phyloP scores from a whole-genome alignment of 2,113 vertebrate species.

The Pituophis catenifer region DNA sequence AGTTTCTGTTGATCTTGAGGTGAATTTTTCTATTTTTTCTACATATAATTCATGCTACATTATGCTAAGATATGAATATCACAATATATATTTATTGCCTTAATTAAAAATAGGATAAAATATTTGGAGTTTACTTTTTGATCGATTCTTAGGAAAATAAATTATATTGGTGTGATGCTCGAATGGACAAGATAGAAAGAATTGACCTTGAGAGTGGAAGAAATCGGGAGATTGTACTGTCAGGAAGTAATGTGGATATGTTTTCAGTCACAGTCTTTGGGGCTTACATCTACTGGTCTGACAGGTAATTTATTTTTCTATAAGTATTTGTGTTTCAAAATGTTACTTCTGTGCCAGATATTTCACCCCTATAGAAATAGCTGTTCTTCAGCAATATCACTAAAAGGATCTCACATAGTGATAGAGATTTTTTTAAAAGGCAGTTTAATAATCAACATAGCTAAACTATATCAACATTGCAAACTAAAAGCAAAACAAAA shows the following conservation, averaged over 20 bases:
- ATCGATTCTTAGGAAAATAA: slow-evolving; percentile 93
- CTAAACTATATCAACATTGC: slow-evolving; percentile 49
- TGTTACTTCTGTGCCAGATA: slow-evolving; percentile 71
- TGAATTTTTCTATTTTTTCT: slow-evolving; percentile 59
- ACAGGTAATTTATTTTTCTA: slow-evolving; percentile 98
- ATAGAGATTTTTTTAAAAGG: slow-evolving; percentile 53
- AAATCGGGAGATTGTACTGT: slow-evolving; percentile 93
- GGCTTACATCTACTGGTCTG: slow-evolving; percentile 99
- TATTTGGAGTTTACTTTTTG: slow-evolving; percentile 73
- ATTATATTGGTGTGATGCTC: slow-evolving; percentile 99
- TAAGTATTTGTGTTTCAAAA: slow-evolving; percentile 75
- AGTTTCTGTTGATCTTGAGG: slow-evolving; percentile 97
- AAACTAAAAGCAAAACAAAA: slow-evolving; percentile 30
- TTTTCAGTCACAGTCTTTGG: slow-evolving; percentile 98
- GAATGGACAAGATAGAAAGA: slow-evolving; percentile 98
- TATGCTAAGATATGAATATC: slow-evolving; percentile 32
- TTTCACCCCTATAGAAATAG: slow-evolving; percentile 77
- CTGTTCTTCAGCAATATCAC: slow-evolving; percentile 69
- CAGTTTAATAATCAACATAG: slow-evolving; percentile 58
- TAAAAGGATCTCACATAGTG: slow-evolving; percentile 57
- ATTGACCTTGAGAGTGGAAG: slow-evolving; percentile 98
- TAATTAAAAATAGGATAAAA: slow-evolving; percentile 63
- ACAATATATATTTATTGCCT: slow-evolving; percentile 48
- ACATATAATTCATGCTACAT: not conserved
- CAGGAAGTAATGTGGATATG: slow-evolving; percentile 95